Conservation (phyloP, 2,888 invertebrate genomes). For the Euclidia mi region DNA sequence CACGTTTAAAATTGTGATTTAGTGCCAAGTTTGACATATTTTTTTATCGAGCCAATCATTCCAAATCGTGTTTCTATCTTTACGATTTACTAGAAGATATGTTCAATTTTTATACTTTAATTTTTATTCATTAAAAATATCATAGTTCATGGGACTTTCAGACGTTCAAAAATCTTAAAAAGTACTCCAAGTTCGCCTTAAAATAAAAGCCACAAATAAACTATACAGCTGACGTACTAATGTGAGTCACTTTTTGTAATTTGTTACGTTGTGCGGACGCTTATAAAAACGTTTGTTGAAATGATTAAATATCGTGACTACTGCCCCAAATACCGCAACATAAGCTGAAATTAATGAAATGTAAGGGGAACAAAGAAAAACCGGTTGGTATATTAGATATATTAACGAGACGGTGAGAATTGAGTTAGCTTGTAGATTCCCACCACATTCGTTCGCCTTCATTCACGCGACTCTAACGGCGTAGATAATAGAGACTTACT, state of each 20-base stretch:
- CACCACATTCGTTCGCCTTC: constrained; percentile 85
- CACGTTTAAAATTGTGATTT: too few relatives aligned
- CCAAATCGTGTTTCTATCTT: too few relatives aligned
- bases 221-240: too few relatives aligned
- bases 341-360: constrained; percentile 62
- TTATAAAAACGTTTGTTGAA: not conserved
- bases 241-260: not conserved
- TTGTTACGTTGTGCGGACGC: not conserved
- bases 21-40: too few relatives aligned
- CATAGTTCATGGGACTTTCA: too few relatives aligned
- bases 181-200: too few relatives aligned
- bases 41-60: too few relatives aligned
- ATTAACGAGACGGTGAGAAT: constrained; percentile 71
- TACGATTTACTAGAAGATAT: too few relatives aligned
- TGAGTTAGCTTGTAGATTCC: constrained; percentile 83
- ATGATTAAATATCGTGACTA: not conserved
- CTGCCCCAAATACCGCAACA: not conserved
- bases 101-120: too few relatives aligned
- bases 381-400: constrained; percentile 58
- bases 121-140: too few relatives aligned
- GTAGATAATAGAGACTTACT: constrained; percentile 89
- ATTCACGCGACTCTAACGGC: constrained; percentile 88
- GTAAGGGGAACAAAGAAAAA: constrained; percentile 62
- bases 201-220: too few relatives aligned
- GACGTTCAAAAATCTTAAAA: too few relatives aligned